phyloP scores from a whole-genome alignment of 2,888 invertebrate genomes.

The Molanna angustata region DNA sequence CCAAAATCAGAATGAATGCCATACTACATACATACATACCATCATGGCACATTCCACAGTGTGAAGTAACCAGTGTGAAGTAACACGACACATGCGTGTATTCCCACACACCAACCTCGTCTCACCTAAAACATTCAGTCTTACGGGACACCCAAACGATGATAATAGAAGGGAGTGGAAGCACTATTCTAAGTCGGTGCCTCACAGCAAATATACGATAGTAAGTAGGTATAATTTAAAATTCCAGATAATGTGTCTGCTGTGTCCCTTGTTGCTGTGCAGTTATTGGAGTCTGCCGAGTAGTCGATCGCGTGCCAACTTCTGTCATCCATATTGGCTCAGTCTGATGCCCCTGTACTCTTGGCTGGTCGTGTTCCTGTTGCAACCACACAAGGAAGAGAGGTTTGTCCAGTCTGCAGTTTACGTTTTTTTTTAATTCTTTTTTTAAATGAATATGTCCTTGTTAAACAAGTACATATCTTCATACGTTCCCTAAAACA shows the following conservation, averaged over 20 bases:
- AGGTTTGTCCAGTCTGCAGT: slow-evolving; percentile 41
- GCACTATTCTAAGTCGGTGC: too few relatives aligned
- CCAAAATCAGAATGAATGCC: too few relatives aligned
- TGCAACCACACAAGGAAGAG: slow-evolving; percentile 92
- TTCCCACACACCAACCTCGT: too few relatives aligned
- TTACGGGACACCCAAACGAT: too few relatives aligned
- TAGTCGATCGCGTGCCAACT: slow-evolving; percentile 64
- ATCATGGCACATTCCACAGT: too few relatives aligned
- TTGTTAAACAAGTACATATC: background rate
- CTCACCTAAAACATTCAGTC: too few relatives aligned
- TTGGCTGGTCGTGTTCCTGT: slow-evolving; percentile 87
- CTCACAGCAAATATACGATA: background rate
- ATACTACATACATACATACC: too few relatives aligned
- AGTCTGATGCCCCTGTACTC: slow-evolving; percentile 76
- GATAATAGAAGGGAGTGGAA: too few relatives aligned
- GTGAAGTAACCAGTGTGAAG: too few relatives aligned
- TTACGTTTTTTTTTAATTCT: background rate
- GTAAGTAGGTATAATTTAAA: background rate
- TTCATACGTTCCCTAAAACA: background rate
- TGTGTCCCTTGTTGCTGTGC: slow-evolving; percentile 57
- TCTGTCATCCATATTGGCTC: slow-evolving; percentile 72
- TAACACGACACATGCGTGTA: too few relatives aligned
- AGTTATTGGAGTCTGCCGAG: slow-evolving; percentile 60
- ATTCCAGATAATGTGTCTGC: slow-evolving; percentile 49
- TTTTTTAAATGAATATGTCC: background rate